These are phyloP conservation scores for Formicarius rufipectus DNA, from an alignment of 2,113 vertebrate species.

Conservation along the genomic window DNA sequence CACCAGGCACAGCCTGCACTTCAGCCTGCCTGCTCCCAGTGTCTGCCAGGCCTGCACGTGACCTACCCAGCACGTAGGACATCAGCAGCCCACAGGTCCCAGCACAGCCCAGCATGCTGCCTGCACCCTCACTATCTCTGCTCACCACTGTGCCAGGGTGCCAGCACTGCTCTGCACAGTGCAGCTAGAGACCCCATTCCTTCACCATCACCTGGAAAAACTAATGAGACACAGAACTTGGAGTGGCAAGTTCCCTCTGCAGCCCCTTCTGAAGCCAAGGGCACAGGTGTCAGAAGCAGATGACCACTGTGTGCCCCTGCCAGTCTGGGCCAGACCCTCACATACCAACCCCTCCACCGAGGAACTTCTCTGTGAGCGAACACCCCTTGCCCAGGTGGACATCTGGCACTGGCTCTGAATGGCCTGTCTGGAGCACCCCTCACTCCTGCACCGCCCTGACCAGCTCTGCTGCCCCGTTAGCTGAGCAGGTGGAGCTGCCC, in stretches of 20 bases:
- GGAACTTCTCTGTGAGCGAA: rapidly evolving
- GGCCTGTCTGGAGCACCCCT: not conserved
- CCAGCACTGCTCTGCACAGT: rapidly evolving
- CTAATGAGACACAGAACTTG: not conserved
- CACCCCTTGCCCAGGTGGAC: not conserved
- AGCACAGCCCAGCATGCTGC: not conserved
- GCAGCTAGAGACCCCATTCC: not conserved
- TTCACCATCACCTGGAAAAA: rapidly evolving
- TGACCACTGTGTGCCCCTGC: not conserved
- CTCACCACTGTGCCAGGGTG: not conserved
- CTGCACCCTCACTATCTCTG: not conserved
- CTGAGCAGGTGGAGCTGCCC: rapidly evolving
- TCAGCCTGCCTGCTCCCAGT: rapidly evolving
- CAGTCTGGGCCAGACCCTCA: rapidly evolving
- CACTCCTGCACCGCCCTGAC: rapidly evolving
- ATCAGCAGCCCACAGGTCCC: rapidly evolving
- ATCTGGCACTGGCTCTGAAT: not conserved
- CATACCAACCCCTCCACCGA: not conserved
- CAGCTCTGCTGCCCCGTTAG: not conserved
- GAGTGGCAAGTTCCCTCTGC: not conserved
- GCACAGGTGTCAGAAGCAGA: not conserved
- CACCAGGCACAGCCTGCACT: not conserved
- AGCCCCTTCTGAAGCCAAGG: not conserved
- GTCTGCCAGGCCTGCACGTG: rapidly evolving
- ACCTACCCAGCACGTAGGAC: rapidly evolving